phyloP scores from a whole-genome alignment of 2,888 invertebrate genomes.

The Anarsia innoxiella region DNA sequence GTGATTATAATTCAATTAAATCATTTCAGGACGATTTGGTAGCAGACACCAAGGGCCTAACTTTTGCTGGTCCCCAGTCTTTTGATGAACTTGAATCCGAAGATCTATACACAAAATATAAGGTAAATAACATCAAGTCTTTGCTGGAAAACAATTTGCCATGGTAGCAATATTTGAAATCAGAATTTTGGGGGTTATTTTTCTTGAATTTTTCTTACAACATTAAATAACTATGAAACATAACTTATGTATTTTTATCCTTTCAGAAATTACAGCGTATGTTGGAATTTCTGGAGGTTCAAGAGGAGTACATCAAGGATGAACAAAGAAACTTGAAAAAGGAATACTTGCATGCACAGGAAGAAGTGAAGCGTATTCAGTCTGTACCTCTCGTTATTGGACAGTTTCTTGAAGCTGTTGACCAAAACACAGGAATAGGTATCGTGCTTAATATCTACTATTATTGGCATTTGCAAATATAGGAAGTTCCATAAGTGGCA shows the following conservation, averaged over 20 bases:
- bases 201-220: no score
- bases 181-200: no score
- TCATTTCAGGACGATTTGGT: constrained; percentile 77
- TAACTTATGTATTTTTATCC: no score
- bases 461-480: no score
- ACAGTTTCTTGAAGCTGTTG: constrained; percentile 99
- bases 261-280: constrained; percentile 96
- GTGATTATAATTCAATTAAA: neutral
- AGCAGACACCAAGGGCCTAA: constrained; percentile 77
- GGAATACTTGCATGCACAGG: constrained; percentile 98
- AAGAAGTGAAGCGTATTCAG: constrained; percentile 98
- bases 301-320: constrained; percentile 99
- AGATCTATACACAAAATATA: constrained; percentile 96
- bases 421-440: constrained; percentile 97
- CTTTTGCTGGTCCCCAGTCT: constrained; percentile 80
- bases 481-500: no score
- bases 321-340: constrained; percentile 99
- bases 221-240: no score
- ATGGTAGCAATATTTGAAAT: no score
- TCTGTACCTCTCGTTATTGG: constrained; percentile 99
- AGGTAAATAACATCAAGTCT: no score
- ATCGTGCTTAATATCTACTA: constrained; percentile 12
- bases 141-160: no score
- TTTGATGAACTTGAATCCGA: constrained; percentile 91
- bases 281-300: constrained; percentile 97